Base-by-base conservation (phyloP, 1,140 invertebrate genomes). In the Drosophila biarmipes region DNA sequence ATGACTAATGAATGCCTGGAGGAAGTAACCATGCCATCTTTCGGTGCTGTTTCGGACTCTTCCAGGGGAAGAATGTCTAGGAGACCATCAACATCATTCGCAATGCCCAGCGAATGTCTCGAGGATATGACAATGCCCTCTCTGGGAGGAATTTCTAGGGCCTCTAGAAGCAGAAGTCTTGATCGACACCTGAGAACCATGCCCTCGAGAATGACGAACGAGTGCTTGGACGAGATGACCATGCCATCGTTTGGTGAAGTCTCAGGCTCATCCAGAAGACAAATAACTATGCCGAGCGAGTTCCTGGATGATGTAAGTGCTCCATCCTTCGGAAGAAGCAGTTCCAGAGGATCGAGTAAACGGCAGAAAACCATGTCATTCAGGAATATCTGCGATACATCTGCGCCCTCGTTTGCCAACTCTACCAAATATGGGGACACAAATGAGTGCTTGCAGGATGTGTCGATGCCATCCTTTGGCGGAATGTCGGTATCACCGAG, bases 171-270 rank as follows among this genome's bases (percentile, higher is more conserved):
- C 17, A 31, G 4, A 31, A 49, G 27, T 49, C 27, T 31, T 0
- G 21, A 52, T 27, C 19, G 37, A 11, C 34, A 34, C 11, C n/a
- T 24, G 14, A 34, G 19, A 14, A 12, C 46, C 6, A 57, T 69
- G 42, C 8, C 56, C 17, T 24, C 45, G 10, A 11, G n/a, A 0
- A 58, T 34, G 29, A 21, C 35, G 7, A 49, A 43, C n/a, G 79
- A 78, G 21, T 62, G 40, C 11, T 12, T 82, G 8, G 49, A 53
- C 0, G 63, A 82, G 7, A 46, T 67, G 10, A 59, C 40, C 15
- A 73, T 54, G 19, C 77, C 78, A 0, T 38, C 56, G 0, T 52
- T 67, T n/a, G 42, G 21, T 2, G 31, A 17, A 4, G 19, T 34
- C 0, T 38, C 27, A 6, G 29, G 29, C 15, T 34, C 48, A 5